Base-by-base conservation (phyloP, 2,113 vertebrate species). In the Paramisgurnus dabryanus region DNA sequence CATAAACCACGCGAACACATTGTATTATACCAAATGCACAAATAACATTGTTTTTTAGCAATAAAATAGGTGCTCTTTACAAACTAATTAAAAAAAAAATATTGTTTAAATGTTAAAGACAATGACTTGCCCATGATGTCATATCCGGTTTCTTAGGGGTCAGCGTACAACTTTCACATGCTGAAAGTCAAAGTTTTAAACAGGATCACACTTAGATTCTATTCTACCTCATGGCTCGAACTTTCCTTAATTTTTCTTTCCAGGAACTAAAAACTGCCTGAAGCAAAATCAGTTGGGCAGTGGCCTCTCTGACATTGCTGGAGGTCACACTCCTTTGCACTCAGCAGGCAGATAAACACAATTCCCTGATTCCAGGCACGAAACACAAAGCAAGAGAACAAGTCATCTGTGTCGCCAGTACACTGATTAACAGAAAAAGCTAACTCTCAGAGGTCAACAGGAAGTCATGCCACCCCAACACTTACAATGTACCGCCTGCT, bases 351-450 rank as follows among this genome's bases (percentile, higher is more conserved):
- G 53, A 71, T 82, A 83, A 91, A 89, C 80, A 69, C 83, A 76
- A 64, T 66, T 11, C 53, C 65, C 53, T 47, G 83, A 88, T 91
- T 91, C 91, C 57, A 64, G 87, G 83, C 90, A 89, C 85, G 85
- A 83, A 84, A 78, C 76, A 72, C 80, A 85, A 82, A 84, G 85
- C 88, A 89, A 90, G 84, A 74, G 84, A 88, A 79, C 85, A 53
- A 75, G 83, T 86, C 88, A 89, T 79, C 88, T 85, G 81, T 91
- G 78, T 87, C 87, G 86, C 89, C 82, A 82, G 63, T 79, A 88
- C 88, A 91, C 87, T 88, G 88, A 92, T 92, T 94, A 94, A 94
- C 93, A 86, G 77, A 4, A 71, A 76, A 79, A 58, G 68, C 84
- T 75, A 85, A 89, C 84, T 82, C 76, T 79, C 77, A 85, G 82